Percentiles rank a stretch among this genome's conserved stretches.
phyloP scores from a whole-genome alignment of 2,888 invertebrate species.

The Philhelius pedissequus region DNA sequence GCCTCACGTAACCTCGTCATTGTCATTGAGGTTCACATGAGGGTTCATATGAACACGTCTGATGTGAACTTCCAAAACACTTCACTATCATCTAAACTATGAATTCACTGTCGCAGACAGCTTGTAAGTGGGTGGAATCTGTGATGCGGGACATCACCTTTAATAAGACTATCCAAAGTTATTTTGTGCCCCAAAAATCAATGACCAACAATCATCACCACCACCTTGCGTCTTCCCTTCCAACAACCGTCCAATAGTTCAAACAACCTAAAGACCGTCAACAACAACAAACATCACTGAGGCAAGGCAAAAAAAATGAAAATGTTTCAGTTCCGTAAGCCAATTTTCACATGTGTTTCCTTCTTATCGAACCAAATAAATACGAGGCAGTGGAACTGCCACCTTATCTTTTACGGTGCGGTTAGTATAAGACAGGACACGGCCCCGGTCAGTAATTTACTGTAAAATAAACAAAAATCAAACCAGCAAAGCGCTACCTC shows the following conservation, averaged over 20 bases:
- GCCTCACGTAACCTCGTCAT: slow-evolving; percentile 1
- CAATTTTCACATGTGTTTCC: slow-evolving; percentile 67
- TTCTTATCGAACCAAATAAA: slow-evolving; percentile 63
- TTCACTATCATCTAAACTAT: slow-evolving; percentile 56
- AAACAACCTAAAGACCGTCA: slow-evolving; percentile 10
- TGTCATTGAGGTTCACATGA: not conserved
- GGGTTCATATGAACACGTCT: slow-evolving; percentile 56
- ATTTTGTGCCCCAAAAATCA: slow-evolving; percentile 56
- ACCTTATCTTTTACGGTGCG: slow-evolving; percentile 61
- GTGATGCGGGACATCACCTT: slow-evolving; percentile 14
- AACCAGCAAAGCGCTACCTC: slow-evolving; percentile 14
- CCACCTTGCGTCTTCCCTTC: not conserved
- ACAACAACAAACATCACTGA: not conserved
- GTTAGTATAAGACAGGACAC: slow-evolving; percentile 43
- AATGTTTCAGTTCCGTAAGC: slow-evolving; percentile 65
- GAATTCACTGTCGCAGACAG: slow-evolving; percentile 52
- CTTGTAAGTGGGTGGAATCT: slow-evolving; percentile 6
- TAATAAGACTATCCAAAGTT: slow-evolving; percentile 4
- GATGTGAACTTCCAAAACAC: slow-evolving; percentile 48
- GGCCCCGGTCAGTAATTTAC: slow-evolving; percentile 60
- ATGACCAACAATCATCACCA: slow-evolving; percentile 53
- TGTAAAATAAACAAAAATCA: slow-evolving; percentile 61
- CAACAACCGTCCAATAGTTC: not conserved
- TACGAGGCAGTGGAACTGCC: slow-evolving; percentile 53
- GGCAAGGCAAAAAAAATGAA: slow-evolving; percentile 23